Conservation (phyloP, 2,797 vertebrate species). For the Falco peregrinus region DNA sequence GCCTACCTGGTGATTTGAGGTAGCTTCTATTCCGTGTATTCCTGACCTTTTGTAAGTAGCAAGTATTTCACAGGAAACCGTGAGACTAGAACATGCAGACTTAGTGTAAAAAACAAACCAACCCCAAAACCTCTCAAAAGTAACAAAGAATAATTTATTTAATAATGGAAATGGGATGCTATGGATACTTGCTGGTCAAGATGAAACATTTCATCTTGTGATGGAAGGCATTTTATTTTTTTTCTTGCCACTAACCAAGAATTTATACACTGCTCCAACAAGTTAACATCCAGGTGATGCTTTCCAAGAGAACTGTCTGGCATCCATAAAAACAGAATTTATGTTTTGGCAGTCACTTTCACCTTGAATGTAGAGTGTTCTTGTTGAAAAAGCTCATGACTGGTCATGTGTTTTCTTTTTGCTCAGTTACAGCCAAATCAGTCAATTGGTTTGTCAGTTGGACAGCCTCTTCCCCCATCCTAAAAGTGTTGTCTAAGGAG, state of each 20-base stretch:
- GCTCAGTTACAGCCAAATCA: neutral
- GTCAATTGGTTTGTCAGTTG: neutral
- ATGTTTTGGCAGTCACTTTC: neutral
- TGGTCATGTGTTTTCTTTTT: neutral
- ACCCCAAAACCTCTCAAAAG: neutral
- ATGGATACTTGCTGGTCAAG: neutral
- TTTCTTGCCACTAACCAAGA: neutral
- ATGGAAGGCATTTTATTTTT: neutral
- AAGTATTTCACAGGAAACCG: neutral
- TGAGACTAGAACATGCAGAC: neutral
- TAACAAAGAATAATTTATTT: neutral
- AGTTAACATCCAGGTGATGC: neutral
- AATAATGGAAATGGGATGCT: neutral
- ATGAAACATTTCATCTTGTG: neutral
- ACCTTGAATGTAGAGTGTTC: neutral
- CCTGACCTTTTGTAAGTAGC: neutral
- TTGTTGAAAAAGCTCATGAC: neutral
- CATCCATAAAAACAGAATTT: neutral
- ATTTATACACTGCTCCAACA: neutral
- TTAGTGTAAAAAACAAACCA: neutral
- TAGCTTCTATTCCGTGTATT: neutral
- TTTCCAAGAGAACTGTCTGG: slow-evolving; percentile 15
- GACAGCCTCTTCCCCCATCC: neutral
- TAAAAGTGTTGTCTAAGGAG: neutral
- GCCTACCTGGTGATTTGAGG: neutral